Evolutionary conservation across 30 jellyfish, hydroid and myxozoan species (phyloP).

Genomic region (Rhopilema esculentum): DNA sequence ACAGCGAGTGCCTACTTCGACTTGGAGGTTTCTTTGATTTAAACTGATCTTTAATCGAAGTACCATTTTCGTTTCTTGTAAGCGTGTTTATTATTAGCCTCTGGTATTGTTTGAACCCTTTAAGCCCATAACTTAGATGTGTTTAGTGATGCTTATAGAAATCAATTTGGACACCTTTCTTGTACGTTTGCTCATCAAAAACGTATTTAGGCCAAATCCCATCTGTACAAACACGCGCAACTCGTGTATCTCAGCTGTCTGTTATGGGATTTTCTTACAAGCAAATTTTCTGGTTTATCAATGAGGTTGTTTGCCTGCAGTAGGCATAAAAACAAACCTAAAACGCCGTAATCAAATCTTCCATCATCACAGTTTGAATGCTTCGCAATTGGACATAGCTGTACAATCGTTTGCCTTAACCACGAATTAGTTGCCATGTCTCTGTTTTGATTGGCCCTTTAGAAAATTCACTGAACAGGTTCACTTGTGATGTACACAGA

Average conservation of each 20-base stretch:
- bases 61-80: not conserved
- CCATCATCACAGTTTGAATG: conserved; percentile 17
- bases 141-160: not conserved
- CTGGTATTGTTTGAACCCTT: not conserved
- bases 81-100: not conserved
- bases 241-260: conserved; percentile 34
- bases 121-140: not conserved
- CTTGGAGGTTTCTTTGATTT: not conserved
- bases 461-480: not conserved
- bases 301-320: conserved; percentile 5
- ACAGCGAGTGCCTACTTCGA: no score
- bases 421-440: conserved; percentile 2
- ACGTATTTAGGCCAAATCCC: conserved; percentile 24
- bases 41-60: not conserved
- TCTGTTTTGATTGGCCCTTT: not conserved
- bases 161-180: conserved; percentile 29
- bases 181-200: conserved; percentile 4
- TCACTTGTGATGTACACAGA: not conserved
- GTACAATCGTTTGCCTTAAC: conserved; percentile 44
- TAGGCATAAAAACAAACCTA: conserved; percentile 13
- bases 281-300: conserved; percentile 13
- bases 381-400: conserved; percentile 47
- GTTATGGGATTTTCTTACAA: not conserved
- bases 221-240: conserved; percentile 40
- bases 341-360: conserved; percentile 36